phyloP scores from a whole-genome alignment of 2,888 invertebrate species.

The Boloria euphrosyne region DNA sequence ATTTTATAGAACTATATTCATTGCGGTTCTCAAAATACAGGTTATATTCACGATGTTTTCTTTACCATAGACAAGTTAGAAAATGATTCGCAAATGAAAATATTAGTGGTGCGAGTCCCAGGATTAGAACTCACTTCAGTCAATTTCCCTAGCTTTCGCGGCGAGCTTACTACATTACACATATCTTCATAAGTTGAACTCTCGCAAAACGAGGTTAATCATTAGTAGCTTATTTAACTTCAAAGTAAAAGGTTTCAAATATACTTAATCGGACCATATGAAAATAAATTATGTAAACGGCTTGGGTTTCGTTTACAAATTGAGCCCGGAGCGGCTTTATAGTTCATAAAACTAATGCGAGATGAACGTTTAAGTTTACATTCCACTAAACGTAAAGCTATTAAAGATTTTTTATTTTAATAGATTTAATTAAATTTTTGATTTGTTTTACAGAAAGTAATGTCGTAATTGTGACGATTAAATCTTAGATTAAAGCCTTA shows the following conservation, averaged over 20 bases:
- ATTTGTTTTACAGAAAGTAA: too few species aligned
- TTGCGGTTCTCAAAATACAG: too few species aligned
- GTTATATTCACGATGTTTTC: too few species aligned
- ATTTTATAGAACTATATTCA: too few species aligned
- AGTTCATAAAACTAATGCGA: constrained; percentile 76
- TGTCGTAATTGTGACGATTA: too few species aligned
- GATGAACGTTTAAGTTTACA: constrained; percentile 55
- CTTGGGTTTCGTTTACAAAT: constrained; percentile 74
- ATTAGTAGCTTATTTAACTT: constrained; percentile 7
- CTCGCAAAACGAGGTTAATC: constrained; percentile 1
- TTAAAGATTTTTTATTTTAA: neutral
- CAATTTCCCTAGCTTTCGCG: too few species aligned
- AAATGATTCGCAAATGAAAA: too few species aligned
- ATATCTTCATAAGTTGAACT: neutral
- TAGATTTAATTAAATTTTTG: too few species aligned
- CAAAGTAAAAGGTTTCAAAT: constrained; percentile 22
- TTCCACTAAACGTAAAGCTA: constrained; percentile 1
- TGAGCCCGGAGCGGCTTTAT: constrained; percentile 65
- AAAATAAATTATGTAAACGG: constrained; percentile 59
- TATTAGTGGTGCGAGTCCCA: too few species aligned
- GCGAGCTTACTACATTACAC: neutral
- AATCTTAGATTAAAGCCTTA: too few species aligned
- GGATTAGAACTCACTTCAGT: too few species aligned
- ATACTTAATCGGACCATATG: constrained; percentile 43
- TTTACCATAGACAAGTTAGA: too few species aligned